These are phyloP conservation scores for Rynchops niger DNA, from an alignment of 2,113 vertebrate species.

Conservation along the genomic window DNA sequence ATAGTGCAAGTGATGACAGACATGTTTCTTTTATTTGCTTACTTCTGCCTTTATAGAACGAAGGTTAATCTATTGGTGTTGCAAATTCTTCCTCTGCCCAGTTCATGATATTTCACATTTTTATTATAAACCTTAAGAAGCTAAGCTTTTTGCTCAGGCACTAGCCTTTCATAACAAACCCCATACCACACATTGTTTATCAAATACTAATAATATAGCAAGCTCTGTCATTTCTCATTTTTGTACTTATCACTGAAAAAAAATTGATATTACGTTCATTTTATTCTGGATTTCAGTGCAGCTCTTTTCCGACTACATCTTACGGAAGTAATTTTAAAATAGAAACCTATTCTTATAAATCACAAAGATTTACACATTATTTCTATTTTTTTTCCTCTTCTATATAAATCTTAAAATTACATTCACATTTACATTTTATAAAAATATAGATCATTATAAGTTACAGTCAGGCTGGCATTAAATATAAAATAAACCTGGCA, in stretches of 20 bases:
- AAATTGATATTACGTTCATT: background rate
- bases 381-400: background rate
- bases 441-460: background rate
- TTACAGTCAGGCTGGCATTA: background rate
- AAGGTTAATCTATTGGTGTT: background rate
- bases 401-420: background rate
- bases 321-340: background rate
- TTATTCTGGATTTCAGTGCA: background rate
- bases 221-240: background rate
- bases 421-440: background rate
- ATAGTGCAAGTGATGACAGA: background rate
- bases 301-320: background rate
- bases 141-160: background rate
- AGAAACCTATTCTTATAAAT: background rate
- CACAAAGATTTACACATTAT: background rate
- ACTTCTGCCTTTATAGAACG: background rate
- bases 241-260: background rate
- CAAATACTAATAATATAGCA: background rate
- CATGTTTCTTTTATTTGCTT: background rate
- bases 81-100: background rate
- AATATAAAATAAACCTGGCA: slow-evolving; percentile 1
- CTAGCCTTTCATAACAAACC: background rate
- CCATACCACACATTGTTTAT: background rate
- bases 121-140: background rate
- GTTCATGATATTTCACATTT: background rate